phyloP scores from a whole-genome alignment of 2,888 invertebrate species.

The Ypsolopha scabrella region DNA sequence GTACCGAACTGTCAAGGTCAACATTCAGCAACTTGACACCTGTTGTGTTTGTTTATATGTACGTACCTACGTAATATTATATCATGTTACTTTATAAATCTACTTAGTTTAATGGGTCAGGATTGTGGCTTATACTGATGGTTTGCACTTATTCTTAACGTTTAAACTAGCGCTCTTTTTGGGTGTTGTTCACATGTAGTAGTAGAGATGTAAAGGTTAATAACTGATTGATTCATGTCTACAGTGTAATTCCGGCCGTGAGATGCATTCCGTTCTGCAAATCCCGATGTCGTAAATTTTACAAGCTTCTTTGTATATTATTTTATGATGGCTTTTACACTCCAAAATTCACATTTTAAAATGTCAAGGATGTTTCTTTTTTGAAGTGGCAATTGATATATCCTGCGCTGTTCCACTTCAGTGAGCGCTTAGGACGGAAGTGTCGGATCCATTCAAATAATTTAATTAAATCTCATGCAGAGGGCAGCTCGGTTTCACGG shows the following conservation, averaged over 20 bases:
- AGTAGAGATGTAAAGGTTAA: too few species aligned
- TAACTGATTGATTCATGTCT: too few species aligned
- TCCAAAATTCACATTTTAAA: too few species aligned
- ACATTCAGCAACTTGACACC: conserved; percentile 49
- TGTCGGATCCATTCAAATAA: conserved; percentile 64
- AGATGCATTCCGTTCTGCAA: too few species aligned
- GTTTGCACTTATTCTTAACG: background rate
- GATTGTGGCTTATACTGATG: background rate
- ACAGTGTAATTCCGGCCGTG: too few species aligned
- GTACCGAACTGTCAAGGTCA: conserved; percentile 46
- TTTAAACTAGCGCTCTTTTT: background rate
- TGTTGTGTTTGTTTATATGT: conserved; percentile 53
- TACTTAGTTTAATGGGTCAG: conserved; percentile 7
- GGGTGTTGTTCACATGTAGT: background rate
- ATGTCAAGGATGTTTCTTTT: conserved; percentile 17
- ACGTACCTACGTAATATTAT: conserved; percentile 29
- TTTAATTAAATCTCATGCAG: conserved; percentile 61
- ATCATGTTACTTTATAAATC: background rate
- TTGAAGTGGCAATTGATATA: conserved; percentile 56
- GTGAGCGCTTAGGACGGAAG: conserved; percentile 40
- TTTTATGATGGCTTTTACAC: too few species aligned
- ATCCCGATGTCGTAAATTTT: too few species aligned
- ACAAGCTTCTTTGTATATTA: too few species aligned
- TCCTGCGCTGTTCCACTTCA: conserved; percentile 32
- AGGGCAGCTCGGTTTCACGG: conserved; percentile 52